A percentile compares a stretch with the other conserved stretches of the same genome.
These are phyloP conservation scores for Zapornia atra DNA, from an alignment of 2,113 vertebrate species.

Conservation along the genomic window DNA sequence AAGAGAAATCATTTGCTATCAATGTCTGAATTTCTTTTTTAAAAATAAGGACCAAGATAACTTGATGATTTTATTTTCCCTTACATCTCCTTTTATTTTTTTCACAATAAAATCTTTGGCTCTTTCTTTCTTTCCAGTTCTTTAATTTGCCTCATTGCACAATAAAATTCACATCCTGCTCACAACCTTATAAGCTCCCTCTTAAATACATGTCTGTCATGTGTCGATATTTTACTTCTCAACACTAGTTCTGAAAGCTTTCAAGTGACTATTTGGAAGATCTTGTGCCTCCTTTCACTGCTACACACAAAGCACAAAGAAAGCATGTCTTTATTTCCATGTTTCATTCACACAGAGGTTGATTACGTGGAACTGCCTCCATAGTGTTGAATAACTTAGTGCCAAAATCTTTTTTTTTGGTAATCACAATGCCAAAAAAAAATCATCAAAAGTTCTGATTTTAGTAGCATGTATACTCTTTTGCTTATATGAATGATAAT, in stretches of 20 bases:
- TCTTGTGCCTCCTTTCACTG: neutral
- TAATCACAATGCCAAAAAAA: neutral
- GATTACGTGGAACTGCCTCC: conserved; percentile 38
- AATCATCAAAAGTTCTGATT: neutral
- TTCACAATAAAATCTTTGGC: conserved; percentile 27
- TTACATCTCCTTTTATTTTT: neutral
- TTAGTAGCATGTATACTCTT: neutral
- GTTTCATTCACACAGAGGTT: conserved; percentile 22
- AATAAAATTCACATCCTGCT: conserved; percentile 30
- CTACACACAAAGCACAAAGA: neutral
- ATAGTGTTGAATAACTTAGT: neutral
- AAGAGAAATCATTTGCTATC: neutral
- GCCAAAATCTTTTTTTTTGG: neutral
- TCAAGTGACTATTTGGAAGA: neutral
- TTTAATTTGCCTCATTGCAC: conserved; percentile 30
- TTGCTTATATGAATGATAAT: neutral
- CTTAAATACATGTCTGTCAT: neutral
- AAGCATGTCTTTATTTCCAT: conserved; percentile 28
- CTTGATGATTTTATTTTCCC: neutral
- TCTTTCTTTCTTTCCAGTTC: neutral
- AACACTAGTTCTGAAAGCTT: neutral
- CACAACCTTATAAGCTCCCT: neutral
- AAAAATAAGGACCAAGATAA: neutral
- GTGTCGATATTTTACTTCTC: neutral
- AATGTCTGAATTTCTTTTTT: neutral